phyloP scores from a whole-genome alignment of 2,113 vertebrate genomes.

The Psammodynastes pulverulentus region DNA sequence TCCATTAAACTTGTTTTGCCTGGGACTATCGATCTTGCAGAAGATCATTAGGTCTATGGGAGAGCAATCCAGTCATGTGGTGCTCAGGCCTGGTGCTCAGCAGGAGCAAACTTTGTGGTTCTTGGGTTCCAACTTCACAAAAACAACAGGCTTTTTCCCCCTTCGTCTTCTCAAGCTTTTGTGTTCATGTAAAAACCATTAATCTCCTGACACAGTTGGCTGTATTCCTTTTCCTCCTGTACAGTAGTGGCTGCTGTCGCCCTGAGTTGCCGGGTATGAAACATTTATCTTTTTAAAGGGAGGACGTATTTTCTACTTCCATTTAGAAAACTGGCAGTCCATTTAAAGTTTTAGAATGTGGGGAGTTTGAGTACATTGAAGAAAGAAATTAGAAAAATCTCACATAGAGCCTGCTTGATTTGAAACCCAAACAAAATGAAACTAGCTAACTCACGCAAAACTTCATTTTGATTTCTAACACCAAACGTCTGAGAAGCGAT shows the following conservation, averaged over 20 bases:
- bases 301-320: background rate
- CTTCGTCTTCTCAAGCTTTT: background rate
- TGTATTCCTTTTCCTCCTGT: background rate
- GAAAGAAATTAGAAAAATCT: background rate
- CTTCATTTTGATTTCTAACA: background rate
- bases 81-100: background rate
- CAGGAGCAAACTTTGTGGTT: background rate
- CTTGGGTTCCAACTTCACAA: background rate
- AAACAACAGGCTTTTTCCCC: background rate
- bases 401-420: background rate
- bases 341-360: background rate
- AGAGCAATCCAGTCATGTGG: background rate
- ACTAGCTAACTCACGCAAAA: background rate
- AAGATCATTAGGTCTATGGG: background rate
- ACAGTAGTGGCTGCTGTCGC: background rate
- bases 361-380: background rate
- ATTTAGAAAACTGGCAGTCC: background rate
- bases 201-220: background rate
- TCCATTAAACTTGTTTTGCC: background rate
- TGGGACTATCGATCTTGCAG: background rate
- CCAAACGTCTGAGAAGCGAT: background rate
- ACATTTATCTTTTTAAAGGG: background rate
- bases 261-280: background rate
- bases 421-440: background rate
- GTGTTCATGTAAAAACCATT: background rate